Base-by-base conservation (phyloP, 2,888 invertebrate genomes). In the Oscheius sp. region DNA sequence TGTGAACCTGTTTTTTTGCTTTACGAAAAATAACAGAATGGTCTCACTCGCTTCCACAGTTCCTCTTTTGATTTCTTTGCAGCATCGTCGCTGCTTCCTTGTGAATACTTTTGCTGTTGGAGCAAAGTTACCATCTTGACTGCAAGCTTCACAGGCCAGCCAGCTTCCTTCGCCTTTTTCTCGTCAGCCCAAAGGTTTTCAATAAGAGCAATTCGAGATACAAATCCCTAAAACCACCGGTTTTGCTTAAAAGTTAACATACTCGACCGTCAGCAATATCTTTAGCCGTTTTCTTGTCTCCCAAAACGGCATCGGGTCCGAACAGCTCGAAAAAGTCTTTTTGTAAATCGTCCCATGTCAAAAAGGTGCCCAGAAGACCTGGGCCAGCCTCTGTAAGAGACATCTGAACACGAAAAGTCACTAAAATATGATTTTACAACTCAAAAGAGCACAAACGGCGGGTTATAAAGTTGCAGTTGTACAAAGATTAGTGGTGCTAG, bases 81-180 rank as follows among this genome's bases (percentile, higher is more conserved):
- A 7, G 42, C 42, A 42, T 42, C 7, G 42, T 42, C 42, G 42
- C 3, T 42, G 42, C 42, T 42, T 42, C 42, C 42, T 42, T 42
- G 42, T 0, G 42, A 42, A 42, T 42, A 42, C 0, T 68, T 68
- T 53, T 68, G 53, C 42, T 68, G 68, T 29, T 68, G 68, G 21
- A 68, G 68, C n/a, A 68, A 55, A 5, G 68, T 68, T 13, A 68
- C 68, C 68, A 55, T 68, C 42, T 68, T 68, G 37, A 68, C 55
- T 1, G 68, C 68, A 7, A 68, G n/a, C 29, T 55, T 68, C 55
- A 32, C 1, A 5, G 68, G 68, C 68, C 68, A 68, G 21, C 4
- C 21, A 1, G 32, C 55, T n/a, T 53, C n/a, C 2, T 55, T 35
- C 1, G 68, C 53, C 10, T 33, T n/a, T 21, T 68, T 7, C 7